Conservation (phyloP, 2,113 vertebrate species). For the Cyanocitta stelleri region DNA sequence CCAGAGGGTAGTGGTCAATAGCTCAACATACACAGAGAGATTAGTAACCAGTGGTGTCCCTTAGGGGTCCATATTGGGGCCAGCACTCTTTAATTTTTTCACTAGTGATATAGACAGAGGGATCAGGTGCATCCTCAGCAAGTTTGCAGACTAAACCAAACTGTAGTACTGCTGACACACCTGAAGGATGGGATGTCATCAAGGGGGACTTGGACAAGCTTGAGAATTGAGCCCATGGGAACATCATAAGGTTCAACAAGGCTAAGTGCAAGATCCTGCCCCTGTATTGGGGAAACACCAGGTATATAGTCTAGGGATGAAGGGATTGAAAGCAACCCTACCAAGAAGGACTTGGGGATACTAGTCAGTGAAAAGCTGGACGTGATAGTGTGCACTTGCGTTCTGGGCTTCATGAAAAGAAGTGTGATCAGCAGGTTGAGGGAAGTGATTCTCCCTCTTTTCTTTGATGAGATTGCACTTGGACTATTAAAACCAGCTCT, state of each 20-base stretch:
- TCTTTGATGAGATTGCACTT: not conserved
- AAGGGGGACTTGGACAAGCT: not conserved
- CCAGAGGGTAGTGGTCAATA: not conserved
- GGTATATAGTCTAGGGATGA: not conserved
- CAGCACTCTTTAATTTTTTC: not conserved
- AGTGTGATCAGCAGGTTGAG: rapidly evolving
- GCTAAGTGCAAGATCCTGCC: not conserved
- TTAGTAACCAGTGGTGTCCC: not conserved
- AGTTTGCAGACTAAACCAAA: not conserved
- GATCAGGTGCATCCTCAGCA: not conserved
- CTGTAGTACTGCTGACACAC: not conserved
- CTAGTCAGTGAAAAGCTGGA: not conserved
- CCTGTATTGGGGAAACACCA: not conserved
- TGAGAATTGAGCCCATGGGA: not conserved
- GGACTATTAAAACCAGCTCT: not conserved
- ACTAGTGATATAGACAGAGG: not conserved
- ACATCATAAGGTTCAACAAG: rapidly evolving
- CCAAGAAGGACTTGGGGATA: not conserved
- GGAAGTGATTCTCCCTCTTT: not conserved
- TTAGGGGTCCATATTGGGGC: not conserved
- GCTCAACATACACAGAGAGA: not conserved
- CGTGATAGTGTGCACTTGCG: not conserved
- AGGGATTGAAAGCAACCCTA: not conserved
- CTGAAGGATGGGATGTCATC: not conserved
- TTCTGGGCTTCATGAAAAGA: not conserved